Evolutionary conservation across 2,797 vertebrate genomes (phyloP), one percentile per base, ranked within the genome.

Genomic region (Sylvia borin): DNA sequence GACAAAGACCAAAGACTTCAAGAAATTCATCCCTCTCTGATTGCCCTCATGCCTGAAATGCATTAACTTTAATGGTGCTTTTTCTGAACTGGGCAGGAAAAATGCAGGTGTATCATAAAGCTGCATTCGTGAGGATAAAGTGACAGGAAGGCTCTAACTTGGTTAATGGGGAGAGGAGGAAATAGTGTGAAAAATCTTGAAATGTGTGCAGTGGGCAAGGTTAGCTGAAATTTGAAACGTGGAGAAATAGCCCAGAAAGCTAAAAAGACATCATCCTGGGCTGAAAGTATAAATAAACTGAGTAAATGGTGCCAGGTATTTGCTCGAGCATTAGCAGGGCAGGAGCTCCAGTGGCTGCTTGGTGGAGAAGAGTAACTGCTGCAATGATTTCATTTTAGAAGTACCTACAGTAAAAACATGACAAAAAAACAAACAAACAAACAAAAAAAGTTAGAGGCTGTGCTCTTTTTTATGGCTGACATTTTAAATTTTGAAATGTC

Each of bases 1-100:
- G 80, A 67, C 61, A 70, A 73, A 97, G 93, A 97, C 95, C 96
- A 98, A 98, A 97, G 96, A 97, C 78, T 92, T 85, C n/a, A 15
- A 84, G 58, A 94, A 88, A 83, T 81, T 67, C 84, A 73, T 84
- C 74, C 68, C 58, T 81, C 71, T 80, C 61, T 85, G 32, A 19
- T 67, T 86, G 61, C 78, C 81, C 78, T 94, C 54, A 71, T 0
- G 0, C 26, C 85, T 88, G 60, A 93, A 95, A 94, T 67, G 45
- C 38, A 47, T 94, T 94, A 85, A 91, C 54, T 95, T 89, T 75
- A 90, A 87, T 85, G 86, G 95, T 94, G 90, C 88, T 95, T 94
- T 90, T 77, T 91, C 87, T 47, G 20, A 93, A 77, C 31, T 16
- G 34, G 51, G 51, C 38, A 92, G 75, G 62, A 87, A 36, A 88